phyloP scores from a whole-genome alignment of 2,113 vertebrate species.

The Colinus virginianus region DNA sequence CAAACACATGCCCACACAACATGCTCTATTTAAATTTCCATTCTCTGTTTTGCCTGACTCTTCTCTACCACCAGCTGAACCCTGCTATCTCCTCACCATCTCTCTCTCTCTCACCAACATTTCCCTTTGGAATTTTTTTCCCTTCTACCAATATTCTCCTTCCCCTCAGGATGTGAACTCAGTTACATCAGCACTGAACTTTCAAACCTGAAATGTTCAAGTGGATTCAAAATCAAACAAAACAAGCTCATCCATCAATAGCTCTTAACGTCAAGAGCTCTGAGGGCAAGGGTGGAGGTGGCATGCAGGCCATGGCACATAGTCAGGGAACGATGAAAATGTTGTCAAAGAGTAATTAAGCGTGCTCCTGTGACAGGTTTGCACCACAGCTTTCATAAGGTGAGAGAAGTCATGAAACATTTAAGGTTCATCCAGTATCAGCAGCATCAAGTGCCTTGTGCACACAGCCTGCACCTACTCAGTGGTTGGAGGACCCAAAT shows the following conservation, averaged over 20 bases:
- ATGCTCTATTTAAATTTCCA: not conserved
- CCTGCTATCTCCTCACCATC: not conserved
- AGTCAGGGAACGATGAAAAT: constrained; percentile 38
- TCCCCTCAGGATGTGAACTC: not conserved
- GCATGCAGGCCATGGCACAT: not conserved
- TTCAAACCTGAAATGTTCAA: not conserved
- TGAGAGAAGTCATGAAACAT: constrained; percentile 50
- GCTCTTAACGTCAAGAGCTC: constrained; percentile 51
- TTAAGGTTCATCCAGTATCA: constrained; percentile 19
- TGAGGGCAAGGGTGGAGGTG: not conserved
- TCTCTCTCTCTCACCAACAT: not conserved
- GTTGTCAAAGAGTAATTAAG: constrained; percentile 36
- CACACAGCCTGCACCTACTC: not conserved
- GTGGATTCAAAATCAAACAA: constrained; percentile 27
- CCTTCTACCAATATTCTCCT: not conserved
- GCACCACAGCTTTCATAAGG: not conserved
- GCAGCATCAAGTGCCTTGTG: constrained; percentile 21
- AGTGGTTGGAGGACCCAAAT: not conserved
- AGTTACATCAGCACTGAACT: constrained; percentile 38
- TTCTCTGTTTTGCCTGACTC: not conserved
- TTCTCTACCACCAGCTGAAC: not conserved
- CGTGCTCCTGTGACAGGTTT: constrained; percentile 1
- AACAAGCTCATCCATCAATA: constrained; percentile 52
- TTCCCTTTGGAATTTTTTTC: not conserved
- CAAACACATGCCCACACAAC: not conserved